Evolutionary conservation across 2,888 invertebrate species (phyloP).

Genomic region (Drosophila austrosaltans): DNA sequence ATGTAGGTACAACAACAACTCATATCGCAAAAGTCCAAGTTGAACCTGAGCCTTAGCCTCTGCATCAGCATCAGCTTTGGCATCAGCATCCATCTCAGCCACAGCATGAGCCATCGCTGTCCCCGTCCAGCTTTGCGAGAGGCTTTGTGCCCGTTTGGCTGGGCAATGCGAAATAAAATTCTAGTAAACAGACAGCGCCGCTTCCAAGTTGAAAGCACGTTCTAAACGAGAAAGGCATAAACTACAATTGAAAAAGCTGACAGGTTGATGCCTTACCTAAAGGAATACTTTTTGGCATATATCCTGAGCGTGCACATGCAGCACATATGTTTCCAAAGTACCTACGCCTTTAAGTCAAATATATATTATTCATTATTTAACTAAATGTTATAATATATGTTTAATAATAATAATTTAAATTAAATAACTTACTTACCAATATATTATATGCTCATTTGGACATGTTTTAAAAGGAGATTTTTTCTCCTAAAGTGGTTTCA

Average conservation of each 20-base stretch:
- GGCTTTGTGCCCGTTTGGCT: slow-evolving; percentile 67
- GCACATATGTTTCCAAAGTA: neutral
- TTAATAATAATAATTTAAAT: too few relatives aligned
- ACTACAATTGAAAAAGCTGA: neutral
- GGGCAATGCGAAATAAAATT: slow-evolving; percentile 75
- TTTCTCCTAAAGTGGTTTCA: too few relatives aligned
- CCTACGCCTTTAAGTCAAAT: too few relatives aligned
- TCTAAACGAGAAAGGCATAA: slow-evolving; percentile 32
- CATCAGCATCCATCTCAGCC: slow-evolving; percentile 43
- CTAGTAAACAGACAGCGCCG: slow-evolving; percentile 72
- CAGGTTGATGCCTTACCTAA: slow-evolving; percentile 4
- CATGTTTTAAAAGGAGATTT: too few relatives aligned
- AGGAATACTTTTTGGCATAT: neutral
- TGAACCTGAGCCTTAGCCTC: slow-evolving; percentile 46
- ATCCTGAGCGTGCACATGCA: neutral
- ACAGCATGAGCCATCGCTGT: slow-evolving; percentile 41
- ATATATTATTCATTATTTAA: too few relatives aligned
- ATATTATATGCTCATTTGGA: too few relatives aligned
- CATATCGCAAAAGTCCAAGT: slow-evolving; percentile 23
- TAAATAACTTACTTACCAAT: too few relatives aligned
- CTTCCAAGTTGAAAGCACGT: slow-evolving; percentile 56
- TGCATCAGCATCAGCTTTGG: slow-evolving; percentile 32
- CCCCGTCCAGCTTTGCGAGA: slow-evolving; percentile 63
- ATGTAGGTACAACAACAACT: neutral
- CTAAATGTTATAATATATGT: too few relatives aligned